Conservation (phyloP, 2,888 invertebrate genomes). For the Enchytraeus crypticus region DNA sequence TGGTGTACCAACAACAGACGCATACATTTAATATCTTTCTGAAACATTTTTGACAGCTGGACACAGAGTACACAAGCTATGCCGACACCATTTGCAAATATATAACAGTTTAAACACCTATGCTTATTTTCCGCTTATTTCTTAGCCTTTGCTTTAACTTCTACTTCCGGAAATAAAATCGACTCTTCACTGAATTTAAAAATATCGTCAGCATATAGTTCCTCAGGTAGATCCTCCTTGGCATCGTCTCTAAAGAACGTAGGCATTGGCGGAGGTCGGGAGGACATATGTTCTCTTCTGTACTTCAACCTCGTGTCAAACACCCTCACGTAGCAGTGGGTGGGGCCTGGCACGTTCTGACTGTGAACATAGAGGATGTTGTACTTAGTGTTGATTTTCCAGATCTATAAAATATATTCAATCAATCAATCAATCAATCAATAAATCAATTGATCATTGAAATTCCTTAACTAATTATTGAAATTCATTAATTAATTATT, state of each 20-base stretch:
- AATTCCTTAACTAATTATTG: not conserved
- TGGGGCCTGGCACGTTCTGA: constrained; percentile 70
- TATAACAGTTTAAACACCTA: not conserved
- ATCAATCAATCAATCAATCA: no score
- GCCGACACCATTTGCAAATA: not conserved
- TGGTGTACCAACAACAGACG: no score
- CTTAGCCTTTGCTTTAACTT: not conserved
- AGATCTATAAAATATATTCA: constrained; percentile 60
- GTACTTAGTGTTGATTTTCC: constrained; percentile 84
- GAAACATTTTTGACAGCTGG: no score
- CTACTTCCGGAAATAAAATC: constrained; percentile 1
- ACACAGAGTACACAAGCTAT: not conserved
- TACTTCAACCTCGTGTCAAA: constrained; percentile 67
- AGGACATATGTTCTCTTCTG: constrained; percentile 15
- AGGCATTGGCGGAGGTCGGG: constrained; percentile 65
- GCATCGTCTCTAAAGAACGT: constrained; percentile 61
- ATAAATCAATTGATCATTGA: no score
- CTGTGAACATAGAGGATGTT: constrained; percentile 85
- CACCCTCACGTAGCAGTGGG: constrained; percentile 58
- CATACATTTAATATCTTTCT: no score
- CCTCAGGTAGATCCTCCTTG: constrained; percentile 58
- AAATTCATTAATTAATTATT: not conserved
- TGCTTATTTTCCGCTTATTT: not conserved
- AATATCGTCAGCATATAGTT: constrained; percentile 66
- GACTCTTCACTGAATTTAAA: constrained; percentile 63